Evolutionary conservation across 2,113 vertebrate genomes (phyloP), one percentile per base, ranked within the genome.

Genomic region (Chaetorhynchus papuensis): DNA sequence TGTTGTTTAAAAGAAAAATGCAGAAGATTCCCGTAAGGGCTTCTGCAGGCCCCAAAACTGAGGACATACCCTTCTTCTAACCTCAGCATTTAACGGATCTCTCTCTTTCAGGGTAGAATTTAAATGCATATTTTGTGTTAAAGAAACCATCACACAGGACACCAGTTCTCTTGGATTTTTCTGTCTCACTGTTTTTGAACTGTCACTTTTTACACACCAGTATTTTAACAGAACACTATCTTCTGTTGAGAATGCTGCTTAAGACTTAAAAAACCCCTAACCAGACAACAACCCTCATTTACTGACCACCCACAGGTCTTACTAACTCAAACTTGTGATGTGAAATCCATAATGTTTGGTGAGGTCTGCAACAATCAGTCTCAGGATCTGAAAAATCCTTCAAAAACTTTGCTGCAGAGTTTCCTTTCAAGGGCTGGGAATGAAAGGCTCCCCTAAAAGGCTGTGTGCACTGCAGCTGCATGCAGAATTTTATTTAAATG

Each of bases 131-230:
- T 27, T 30, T 74, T 16, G 7, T 31, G 8, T 50, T 49, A n/a
- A 85, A 83, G 15, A 56, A 56, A 50, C 0, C 0, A 1, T 54
- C 57, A 66, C 15, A 37, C 0, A 1, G 20, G 7, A 81, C 44
- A 90, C 2, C 0, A 3, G 17, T 74, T 77, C 28, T 50, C 50
- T 57, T 45, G 9, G 5, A 57, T n/a, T 76, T 33, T 83, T 71
- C 47, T 47, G 27, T 30, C 59, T 59, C 49, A 37, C 4, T 6
- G 11, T 11, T 86, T 63, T 30, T 61, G 16, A 76, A 54, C 11
- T 77, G 33, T 15, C 23, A 28, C 13, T 49, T 90, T 81, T 72
- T 45, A 71, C 22, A 64, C 3, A 69, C 3, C 10, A 35, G 7
- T 13, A 35, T 50, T 33, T 37, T 90, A 86, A 78, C 0, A 22